phyloP scores from a whole-genome alignment of 2,797 vertebrate species.

The Microctenopoma lineatum region DNA sequence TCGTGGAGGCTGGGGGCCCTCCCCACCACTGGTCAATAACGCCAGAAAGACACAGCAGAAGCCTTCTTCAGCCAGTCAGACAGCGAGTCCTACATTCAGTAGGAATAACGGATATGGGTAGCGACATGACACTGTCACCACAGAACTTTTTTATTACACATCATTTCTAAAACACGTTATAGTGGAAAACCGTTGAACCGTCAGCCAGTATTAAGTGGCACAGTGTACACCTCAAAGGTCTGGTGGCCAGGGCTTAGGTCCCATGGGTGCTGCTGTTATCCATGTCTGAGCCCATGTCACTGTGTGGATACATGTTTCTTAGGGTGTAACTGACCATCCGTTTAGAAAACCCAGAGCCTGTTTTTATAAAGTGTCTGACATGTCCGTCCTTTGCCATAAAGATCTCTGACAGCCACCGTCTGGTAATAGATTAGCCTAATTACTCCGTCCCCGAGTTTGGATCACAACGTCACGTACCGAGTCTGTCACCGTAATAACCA shows the following conservation, averaged over 20 bases:
- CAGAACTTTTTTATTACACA: not conserved
- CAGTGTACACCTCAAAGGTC: constrained; percentile 42
- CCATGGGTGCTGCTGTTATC: constrained; percentile 30
- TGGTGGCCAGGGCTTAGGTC: constrained; percentile 38
- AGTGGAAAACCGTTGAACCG: not conserved
- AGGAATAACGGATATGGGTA: not conserved
- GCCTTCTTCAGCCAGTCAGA: not conserved
- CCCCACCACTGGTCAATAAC: constrained; percentile 45
- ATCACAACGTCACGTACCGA: constrained; percentile 90
- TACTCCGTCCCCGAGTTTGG: constrained; percentile 93
- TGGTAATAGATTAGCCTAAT: constrained; percentile 98
- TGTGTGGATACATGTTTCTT: constrained; percentile 11
- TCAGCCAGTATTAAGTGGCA: constrained; percentile 26
- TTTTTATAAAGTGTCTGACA: constrained; percentile 83
- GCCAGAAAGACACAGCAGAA: constrained; percentile 31
- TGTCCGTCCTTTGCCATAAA: constrained; percentile 93
- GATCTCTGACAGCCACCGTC: constrained; percentile 89
- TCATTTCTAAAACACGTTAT: not conserved
- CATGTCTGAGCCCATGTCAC: constrained; percentile 41
- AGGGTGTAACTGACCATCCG: constrained; percentile 50
- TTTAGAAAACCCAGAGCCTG: constrained; percentile 47
- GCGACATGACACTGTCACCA: not conserved
- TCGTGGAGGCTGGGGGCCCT: constrained; percentile 59
- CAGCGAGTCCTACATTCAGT: constrained; percentile 17
- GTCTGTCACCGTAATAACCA: constrained; percentile 76